Conservation (phyloP, 2,888 invertebrate genomes). For the Protonemura montana region DNA sequence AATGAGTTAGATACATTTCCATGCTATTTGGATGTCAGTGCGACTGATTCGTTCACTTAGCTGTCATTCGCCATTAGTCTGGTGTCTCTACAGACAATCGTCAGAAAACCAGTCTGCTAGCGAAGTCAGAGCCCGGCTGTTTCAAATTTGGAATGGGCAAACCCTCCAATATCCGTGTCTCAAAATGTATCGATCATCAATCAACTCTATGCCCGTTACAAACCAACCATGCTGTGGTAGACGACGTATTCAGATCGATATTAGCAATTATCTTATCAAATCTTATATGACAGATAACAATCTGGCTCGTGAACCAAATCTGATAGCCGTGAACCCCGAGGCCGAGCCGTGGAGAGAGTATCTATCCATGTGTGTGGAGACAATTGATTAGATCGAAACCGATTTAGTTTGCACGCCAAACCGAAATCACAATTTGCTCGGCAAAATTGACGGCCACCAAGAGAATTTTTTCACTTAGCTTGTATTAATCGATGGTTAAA, state of each 20-base stretch:
- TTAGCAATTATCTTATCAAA: constrained; percentile 3
- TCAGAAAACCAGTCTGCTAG: background rate
- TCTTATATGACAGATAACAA: background rate
- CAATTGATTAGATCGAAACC: background rate
- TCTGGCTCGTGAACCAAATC: background rate
- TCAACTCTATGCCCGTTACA: background rate
- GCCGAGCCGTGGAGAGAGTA: background rate
- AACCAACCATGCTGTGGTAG: background rate
- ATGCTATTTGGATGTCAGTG: too few species aligned
- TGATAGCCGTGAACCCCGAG: background rate
- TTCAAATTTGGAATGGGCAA: background rate
- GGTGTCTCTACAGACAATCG: background rate
- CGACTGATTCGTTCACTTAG: too few species aligned
- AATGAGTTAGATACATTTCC: background rate
- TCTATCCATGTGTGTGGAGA: background rate
- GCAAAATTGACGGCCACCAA: background rate
- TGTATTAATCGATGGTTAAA: background rate
- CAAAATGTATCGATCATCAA: background rate
- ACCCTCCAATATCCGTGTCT: background rate
- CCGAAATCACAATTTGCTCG: background rate
- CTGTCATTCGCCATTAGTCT: background rate
- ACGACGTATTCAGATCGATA: background rate
- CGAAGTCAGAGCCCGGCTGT: background rate
- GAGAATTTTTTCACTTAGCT: background rate
- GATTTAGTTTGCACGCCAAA: background rate